A percentile compares a stretch with the other conserved stretches of the same genome.
Conservation (phyloP, 2,113 vertebrate species). For the Platichthys stellatus region DNA sequence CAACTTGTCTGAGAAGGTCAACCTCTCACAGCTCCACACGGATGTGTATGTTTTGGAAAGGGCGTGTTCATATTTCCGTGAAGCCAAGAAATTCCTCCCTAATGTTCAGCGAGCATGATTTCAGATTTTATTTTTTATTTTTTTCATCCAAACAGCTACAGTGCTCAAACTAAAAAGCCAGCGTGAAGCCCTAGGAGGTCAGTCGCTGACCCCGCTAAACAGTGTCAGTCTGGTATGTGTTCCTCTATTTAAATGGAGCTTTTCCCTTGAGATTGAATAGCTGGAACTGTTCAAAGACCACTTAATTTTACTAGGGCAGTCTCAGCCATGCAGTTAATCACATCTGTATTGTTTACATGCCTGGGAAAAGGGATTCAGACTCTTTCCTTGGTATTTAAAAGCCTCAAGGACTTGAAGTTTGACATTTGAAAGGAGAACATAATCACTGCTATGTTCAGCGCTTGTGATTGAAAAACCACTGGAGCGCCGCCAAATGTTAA, state of each 20-base stretch:
- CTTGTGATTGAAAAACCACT: constrained; percentile 26
- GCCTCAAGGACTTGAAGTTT: constrained; percentile 51
- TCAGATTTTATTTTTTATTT: neutral
- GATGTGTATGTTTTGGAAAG: constrained; percentile 30
- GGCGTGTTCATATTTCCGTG: constrained; percentile 5
- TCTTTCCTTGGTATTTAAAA: constrained; percentile 25
- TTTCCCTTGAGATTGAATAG: constrained; percentile 45
- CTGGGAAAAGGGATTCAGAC: constrained; percentile 29
- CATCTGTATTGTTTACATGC: constrained; percentile 45
- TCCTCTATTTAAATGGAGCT: constrained; percentile 43
- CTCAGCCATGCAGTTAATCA: constrained; percentile 53
- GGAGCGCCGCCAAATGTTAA: constrained; percentile 28
- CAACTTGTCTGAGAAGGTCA: constrained; percentile 31
- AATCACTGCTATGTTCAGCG: constrained; percentile 41
- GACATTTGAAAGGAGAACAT: constrained; percentile 18
- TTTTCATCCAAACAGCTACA: constrained; percentile 26
- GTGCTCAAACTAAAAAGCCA: constrained; percentile 26
- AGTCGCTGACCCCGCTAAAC: constrained; percentile 21
- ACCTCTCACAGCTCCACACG: neutral
- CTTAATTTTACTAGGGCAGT: constrained; percentile 50
- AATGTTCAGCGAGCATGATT: constrained; percentile 13
- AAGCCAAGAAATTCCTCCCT: constrained; percentile 35
- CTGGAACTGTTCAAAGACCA: constrained; percentile 45
- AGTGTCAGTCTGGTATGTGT: constrained; percentile 59
- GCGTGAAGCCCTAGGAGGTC: constrained; percentile 30